Evolutionary conservation across 2,113 vertebrate species (phyloP).

Genomic region (Trochalopteron elliotii): DNA sequence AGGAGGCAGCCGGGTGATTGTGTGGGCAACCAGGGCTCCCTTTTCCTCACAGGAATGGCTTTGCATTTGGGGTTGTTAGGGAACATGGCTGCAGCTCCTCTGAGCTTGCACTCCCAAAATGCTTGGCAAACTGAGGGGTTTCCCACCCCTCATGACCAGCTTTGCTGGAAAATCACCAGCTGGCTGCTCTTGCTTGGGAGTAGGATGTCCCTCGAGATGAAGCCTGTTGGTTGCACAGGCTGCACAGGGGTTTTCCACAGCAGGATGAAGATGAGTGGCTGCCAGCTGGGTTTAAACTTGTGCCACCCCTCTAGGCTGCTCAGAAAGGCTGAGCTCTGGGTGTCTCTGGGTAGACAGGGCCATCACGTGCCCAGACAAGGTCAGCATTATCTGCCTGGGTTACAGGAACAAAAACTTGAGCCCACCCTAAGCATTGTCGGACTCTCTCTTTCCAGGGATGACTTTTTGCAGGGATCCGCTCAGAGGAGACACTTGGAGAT

Average conservation of each 20-base stretch:
- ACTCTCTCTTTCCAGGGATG: background rate
- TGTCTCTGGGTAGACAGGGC: background rate
- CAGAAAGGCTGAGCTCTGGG: background rate
- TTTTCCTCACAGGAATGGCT: background rate
- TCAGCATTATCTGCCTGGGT: fast-evolving
- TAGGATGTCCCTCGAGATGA: background rate
- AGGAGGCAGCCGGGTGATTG: background rate
- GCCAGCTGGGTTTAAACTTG: background rate
- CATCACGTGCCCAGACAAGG: background rate
- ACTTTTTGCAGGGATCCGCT: background rate
- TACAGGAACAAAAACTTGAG: background rate
- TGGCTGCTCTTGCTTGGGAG: background rate
- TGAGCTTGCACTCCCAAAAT: background rate
- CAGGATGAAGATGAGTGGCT: background rate
- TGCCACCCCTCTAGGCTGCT: background rate
- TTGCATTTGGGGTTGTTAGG: background rate
- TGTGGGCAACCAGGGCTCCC: background rate
- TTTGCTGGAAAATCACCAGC: background rate
- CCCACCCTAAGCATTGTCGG: fast-evolving
- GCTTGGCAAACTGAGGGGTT: background rate
- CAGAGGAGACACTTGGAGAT: background rate
- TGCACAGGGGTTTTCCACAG: fast-evolving
- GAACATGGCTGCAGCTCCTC: background rate
- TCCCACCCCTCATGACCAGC: background rate
- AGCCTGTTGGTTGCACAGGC: background rate